A percentile compares a stretch with the other conserved stretches of the same genome.
phyloP scores from a whole-genome alignment of 2,113 vertebrate species.

The human (Homo sapiens) region DNA sequence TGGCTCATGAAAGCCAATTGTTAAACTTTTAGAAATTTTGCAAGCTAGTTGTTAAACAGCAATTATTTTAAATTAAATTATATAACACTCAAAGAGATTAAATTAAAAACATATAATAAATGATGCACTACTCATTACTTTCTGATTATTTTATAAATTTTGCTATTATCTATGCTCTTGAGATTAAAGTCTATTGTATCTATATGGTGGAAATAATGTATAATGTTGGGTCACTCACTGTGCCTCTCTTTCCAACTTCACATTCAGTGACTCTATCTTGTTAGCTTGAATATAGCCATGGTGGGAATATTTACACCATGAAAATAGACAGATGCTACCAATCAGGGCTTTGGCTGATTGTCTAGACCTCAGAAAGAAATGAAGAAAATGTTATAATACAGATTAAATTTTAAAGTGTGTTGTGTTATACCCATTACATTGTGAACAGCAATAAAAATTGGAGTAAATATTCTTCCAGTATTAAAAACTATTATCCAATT shows the following conservation, averaged over 20 bases:
- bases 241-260: neutral
- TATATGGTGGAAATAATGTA: neutral
- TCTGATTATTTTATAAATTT: conserved; percentile 25
- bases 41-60: neutral
- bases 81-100: neutral
- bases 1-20: neutral
- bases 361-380: neutral
- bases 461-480: neutral
- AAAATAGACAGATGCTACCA: neutral
- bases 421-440: neutral
- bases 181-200: neutral
- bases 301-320: neutral
- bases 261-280: neutral
- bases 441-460: neutral
- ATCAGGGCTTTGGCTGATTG: neutral
- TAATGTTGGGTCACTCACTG: neutral
- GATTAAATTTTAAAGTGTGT: neutral
- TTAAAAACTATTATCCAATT: neutral
- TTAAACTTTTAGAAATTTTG: conserved; percentile 13
- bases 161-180: neutral
- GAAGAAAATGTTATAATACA: neutral
- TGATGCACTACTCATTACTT: neutral
- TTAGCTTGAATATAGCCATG: neutral
- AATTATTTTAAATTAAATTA: conserved; percentile 46
- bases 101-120: conserved; percentile 26